Evolutionary conservation across 2,888 invertebrate genomes (phyloP), one percentile per base, ranked within the genome.

Genomic region (Dasypogon diadema): DNA sequence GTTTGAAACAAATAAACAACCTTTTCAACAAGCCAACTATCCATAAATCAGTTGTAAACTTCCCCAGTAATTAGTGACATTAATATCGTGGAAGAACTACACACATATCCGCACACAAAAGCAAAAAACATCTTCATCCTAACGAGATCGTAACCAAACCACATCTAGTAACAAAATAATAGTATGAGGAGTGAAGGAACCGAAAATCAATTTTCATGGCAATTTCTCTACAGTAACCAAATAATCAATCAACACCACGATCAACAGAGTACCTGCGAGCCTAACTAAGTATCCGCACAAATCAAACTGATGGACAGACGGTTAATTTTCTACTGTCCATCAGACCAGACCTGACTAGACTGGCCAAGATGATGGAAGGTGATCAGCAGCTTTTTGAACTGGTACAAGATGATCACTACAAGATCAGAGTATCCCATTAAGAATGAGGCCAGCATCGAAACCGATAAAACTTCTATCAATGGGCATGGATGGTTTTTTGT

Each of bases 161-260:
- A n/a, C n/a, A n/a, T n/a, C n/a, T n/a, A n/a, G n/a, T n/a, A n/a
- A n/a, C n/a, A n/a, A n/a, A n/a, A n/a, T n/a, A n/a, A n/a, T n/a
- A n/a, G n/a, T n/a, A n/a, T n/a, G n/a, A n/a, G n/a, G 42, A 42
- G n/a, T 8, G 34, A 30, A 10, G 12, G 65, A 24, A n/a, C 37
- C 26, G 24, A 16, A 65, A 65, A 65, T 65, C 48, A 65, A 65
- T 65, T 65, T 46, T 24, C 65, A n/a, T 65, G 48, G 65, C 65
- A 46, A 65, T 65, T 65, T 65, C 65, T 65, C 65, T 65, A n/a
- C 48, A n/a, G 65, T 46, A 65, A 65, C 65, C 65, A 65, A 65
- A 65, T 65, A 65, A 65, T 65, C 65, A 65, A 65, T 65, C 65
- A 65, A 48, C 65, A 65, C 26, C 46, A 24, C 46, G 24, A 34